Evolutionary conservation across 1,140 invertebrate genomes (phyloP), one percentile per base, ranked within the genome.

Genomic region (Brachionus asplanchnoidis): DNA sequence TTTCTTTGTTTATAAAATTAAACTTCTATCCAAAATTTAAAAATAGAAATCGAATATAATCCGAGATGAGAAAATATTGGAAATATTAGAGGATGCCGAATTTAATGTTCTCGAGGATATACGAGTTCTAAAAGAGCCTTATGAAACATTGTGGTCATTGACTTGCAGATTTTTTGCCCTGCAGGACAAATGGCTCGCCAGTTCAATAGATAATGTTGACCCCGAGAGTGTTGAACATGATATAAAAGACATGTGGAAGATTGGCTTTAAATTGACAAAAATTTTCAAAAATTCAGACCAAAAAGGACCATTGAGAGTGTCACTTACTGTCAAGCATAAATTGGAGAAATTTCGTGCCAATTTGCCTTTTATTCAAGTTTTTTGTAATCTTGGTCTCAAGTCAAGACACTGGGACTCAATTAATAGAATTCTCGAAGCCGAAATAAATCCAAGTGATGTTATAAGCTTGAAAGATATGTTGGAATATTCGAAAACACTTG

Each of bases 111-210:
- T 98, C 6, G 91, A 92, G 40, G 90, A 91, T 84, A 95, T 97
- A 93, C 90, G 95, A 53, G 89, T 91, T 2, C 91, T 93, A 42
- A 93, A 97, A 60, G 95, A 97, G 60, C 95, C 94, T 6, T 96
- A 95, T 89, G 93, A 96, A 87, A 94, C 93, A 87, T 91, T 98
- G 11, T 98, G 97, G 97, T 94, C 94, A 86, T 96, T 94, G 0
- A 93, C 95, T 0, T 92, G 93, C 84, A 92, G 93, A 86, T 98
- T 97, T 89, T 93, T 95, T 86, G 91, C 92, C 75, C 94, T 94
- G 87, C 94, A 96, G 88, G 91, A 92, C 82, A 84, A 85, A 42
- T 92, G 91, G 91, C 89, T 89, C 66, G 90, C 91, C 87, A 91
- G 95, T 23, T 92, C 95, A 5, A 96, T 97, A 88, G 87, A 90